Conservation (phyloP, 2,888 invertebrate species). For the Parasteatoda lunata region DNA sequence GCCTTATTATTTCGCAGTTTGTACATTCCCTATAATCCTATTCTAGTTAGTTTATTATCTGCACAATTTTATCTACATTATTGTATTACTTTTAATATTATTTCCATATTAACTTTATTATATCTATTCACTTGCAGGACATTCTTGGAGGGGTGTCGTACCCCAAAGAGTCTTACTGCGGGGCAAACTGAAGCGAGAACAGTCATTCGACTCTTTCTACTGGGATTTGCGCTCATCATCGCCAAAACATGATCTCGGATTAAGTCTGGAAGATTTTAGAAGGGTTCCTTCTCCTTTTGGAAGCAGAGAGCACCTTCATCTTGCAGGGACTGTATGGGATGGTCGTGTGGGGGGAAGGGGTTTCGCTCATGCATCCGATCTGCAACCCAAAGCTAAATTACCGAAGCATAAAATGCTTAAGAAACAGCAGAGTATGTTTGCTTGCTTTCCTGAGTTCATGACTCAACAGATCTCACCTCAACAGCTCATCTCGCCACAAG, state of each 20-base stretch:
- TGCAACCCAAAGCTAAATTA: conserved; percentile 67
- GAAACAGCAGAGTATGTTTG: conserved; percentile 71
- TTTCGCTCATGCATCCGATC: conserved; percentile 16
- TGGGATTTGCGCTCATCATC: conserved; percentile 70
- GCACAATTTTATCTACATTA: too few relatives aligned
- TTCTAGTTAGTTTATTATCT: too few relatives aligned
- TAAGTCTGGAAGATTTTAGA: conserved; percentile 70
- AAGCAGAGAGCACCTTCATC: conserved; percentile 70
- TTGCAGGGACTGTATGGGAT: conserved; percentile 69
- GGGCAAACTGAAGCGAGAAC: conserved; percentile 70
- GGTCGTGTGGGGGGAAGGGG: conserved; percentile 49
- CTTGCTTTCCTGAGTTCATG: conserved; percentile 71
- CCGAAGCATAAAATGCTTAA: conserved; percentile 71
- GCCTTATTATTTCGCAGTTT: too few relatives aligned
- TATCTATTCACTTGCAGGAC: conserved; percentile 17
- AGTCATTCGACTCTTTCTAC: conserved; percentile 71
- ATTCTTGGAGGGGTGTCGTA: conserved; percentile 68
- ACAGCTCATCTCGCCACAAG: conserved; percentile 49
- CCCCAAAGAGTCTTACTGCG: conserved; percentile 68
- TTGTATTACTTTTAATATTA: too few relatives aligned
- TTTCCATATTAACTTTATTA: too few relatives aligned
- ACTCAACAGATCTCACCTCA: conserved; percentile 59
- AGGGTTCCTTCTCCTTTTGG: conserved; percentile 69
- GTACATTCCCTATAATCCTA: too few relatives aligned
- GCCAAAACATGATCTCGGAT: conserved; percentile 65